Evolutionary conservation across 35 echinoderm and acorn worm species (phyloP).

Genomic region (Ophiothrix spiculata): DNA sequence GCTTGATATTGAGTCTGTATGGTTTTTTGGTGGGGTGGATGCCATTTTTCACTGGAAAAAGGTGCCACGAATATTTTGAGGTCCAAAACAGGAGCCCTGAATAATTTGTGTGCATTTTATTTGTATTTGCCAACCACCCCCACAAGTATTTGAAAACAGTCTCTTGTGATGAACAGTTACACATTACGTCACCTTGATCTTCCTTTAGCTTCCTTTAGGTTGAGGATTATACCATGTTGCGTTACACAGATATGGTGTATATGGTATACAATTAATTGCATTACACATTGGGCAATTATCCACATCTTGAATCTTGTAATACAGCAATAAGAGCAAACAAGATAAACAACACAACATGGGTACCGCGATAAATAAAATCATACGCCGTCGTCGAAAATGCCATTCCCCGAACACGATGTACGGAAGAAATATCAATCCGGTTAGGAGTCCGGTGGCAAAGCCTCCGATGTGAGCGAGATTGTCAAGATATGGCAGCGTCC

Average conservation of each 20-base stretch:
- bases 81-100: too few relatives aligned
- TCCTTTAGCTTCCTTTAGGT: too few relatives aligned
- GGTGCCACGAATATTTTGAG: too few relatives aligned
- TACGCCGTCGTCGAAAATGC: not conserved
- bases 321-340: not conserved
- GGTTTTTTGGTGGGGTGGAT: too few relatives aligned
- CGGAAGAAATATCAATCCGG: constrained; percentile 22
- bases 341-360: not conserved
- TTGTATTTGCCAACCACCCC: too few relatives aligned
- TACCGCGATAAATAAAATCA: not conserved
- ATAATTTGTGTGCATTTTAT: too few relatives aligned
- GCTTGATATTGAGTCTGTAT: too few relatives aligned
- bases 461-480: constrained; percentile 35
- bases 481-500: constrained; percentile 25
- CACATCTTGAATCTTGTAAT: constrained; percentile 6
- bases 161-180: too few relatives aligned
- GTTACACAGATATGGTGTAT: constrained; percentile 22
- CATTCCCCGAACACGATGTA: constrained; percentile 27
- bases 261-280: constrained; percentile 24
- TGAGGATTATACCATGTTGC: constrained; percentile 19
- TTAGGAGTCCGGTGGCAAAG: not conserved
- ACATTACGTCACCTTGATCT: too few relatives aligned
- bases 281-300: constrained; percentile 21
- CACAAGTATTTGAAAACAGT: too few relatives aligned
- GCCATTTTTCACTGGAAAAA: too few relatives aligned